Base-by-base conservation (phyloP, 2,888 invertebrate genomes). In the Limnephilus rhombicus region DNA sequence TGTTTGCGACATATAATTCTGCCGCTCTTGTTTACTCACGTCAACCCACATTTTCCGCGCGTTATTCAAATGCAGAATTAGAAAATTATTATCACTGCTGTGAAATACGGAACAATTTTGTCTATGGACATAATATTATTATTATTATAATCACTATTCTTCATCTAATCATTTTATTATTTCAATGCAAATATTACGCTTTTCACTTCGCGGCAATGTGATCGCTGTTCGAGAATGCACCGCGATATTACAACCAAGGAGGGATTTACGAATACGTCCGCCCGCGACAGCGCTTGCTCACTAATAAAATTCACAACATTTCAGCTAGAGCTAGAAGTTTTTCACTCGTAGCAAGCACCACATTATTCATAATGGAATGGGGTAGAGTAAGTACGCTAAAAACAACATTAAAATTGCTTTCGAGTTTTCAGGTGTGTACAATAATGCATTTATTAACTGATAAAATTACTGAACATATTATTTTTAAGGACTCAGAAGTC, bases 11-110 rank as follows among this genome's bases (percentile, higher is more conserved):
- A 96, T 96, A 95, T 97, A 97, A 94, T 95, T 95, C 94, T 96
- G 96, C 94, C 96, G 96, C 94, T 97, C 97, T 94, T 96, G 96
- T 94, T 96, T 96, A 94, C 96, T 96, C 82, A 97, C 96, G 94
- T 97, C 96, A 94, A 97, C 96, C 96, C 97, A 97, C 96, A 97
- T 97, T 88, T 90, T 92, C 80, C 90, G 88, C 91, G 87, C 91
- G 87, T n/a, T 87, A 82, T 91, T 91, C 53, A n/a, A 87, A 87
- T 87, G 82, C 81, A 37, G 80, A 89, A 80, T 80, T 12, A 80
- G 80, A 89, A 89, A 89, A 86, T 45, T 45, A n/a, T 89, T 68
- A 34, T 89, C 88, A 89, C 82, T 90, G 68, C 68, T n/a, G 31
- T 88, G 37, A 68, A 80, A 88, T 80, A 82, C 37, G 13, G 81